Evolutionary conservation across 2,113 vertebrate species (phyloP).

Genomic region (Cyprinus carpio): DNA sequence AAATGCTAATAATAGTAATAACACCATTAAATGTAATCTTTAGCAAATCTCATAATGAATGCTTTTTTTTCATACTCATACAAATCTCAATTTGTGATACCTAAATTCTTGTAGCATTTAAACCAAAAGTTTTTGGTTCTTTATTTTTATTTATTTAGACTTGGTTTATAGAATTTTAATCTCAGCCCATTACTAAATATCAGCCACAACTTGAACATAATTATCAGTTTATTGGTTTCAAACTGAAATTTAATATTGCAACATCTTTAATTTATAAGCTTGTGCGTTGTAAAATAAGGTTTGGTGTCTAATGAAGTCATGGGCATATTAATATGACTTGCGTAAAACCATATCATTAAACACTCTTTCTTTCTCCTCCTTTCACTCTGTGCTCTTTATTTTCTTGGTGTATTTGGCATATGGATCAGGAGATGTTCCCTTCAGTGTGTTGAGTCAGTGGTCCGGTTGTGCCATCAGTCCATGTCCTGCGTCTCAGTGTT

Average conservation of each 20-base stretch:
- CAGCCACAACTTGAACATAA: neutral
- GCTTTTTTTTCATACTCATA: neutral
- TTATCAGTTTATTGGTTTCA: neutral
- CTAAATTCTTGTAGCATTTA: neutral
- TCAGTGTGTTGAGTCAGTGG: conserved; percentile 13
- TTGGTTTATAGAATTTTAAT: neutral
- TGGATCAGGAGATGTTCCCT: neutral
- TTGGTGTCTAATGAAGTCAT: neutral
- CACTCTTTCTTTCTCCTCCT: neutral
- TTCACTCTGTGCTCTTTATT: neutral
- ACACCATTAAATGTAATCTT: neutral
- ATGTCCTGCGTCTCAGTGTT: neutral
- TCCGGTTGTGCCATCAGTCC: conserved; percentile 23
- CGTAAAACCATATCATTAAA: neutral
- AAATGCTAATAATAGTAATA: neutral
- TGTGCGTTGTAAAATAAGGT: neutral
- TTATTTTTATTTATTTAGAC: neutral
- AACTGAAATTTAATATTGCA: neutral
- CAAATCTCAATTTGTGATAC: too few species aligned
- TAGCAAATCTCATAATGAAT: neutral
- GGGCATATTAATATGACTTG: neutral
- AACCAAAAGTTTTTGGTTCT: neutral
- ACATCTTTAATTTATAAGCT: neutral
- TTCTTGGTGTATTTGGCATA: neutral
- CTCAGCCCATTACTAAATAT: neutral